These are phyloP conservation scores for Chrysomela aeneicollis DNA, from an alignment of 2,888 invertebrate genomes.

Conservation along the genomic window DNA sequence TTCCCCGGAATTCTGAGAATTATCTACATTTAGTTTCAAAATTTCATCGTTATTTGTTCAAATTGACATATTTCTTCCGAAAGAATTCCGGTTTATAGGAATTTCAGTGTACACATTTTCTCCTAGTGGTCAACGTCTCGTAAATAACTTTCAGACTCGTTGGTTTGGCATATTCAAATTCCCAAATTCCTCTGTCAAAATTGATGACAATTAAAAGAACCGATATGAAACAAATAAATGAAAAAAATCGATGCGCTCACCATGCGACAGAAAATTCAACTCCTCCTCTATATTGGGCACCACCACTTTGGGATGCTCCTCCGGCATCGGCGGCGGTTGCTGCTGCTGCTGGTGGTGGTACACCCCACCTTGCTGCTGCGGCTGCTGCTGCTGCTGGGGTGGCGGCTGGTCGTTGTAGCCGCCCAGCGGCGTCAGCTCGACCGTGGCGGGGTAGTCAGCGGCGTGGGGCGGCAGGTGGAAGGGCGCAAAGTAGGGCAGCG, in stretches of 20 bases:
- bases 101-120: too few species aligned
- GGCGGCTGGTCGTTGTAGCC: constrained; percentile 65
- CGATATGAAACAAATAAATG: not conserved
- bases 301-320: constrained; percentile 82
- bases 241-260: constrained; percentile 31
- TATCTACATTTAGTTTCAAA: too few species aligned
- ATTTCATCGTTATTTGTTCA: too few species aligned
- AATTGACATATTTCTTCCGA: too few species aligned
- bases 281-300: constrained; percentile 91
- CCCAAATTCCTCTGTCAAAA: too few species aligned
- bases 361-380: constrained; percentile 21
- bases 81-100: too few species aligned
- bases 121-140: too few species aligned
- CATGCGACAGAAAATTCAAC: constrained; percentile 78
- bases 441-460: constrained; percentile 64
- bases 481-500: constrained; percentile 78
- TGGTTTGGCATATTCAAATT: too few species aligned
- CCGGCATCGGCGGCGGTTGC: constrained; percentile 59
- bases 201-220: too few species aligned
- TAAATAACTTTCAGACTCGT: too few species aligned
- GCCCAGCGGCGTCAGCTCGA: constrained; percentile 71
- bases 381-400: constrained; percentile 41
- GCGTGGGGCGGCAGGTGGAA: constrained; percentile 72
- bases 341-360: constrained; percentile 51
- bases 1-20: too few species aligned